phyloP scores from a whole-genome alignment of 2,113 vertebrate genomes.

The Lophochroa leadbeateri region DNA sequence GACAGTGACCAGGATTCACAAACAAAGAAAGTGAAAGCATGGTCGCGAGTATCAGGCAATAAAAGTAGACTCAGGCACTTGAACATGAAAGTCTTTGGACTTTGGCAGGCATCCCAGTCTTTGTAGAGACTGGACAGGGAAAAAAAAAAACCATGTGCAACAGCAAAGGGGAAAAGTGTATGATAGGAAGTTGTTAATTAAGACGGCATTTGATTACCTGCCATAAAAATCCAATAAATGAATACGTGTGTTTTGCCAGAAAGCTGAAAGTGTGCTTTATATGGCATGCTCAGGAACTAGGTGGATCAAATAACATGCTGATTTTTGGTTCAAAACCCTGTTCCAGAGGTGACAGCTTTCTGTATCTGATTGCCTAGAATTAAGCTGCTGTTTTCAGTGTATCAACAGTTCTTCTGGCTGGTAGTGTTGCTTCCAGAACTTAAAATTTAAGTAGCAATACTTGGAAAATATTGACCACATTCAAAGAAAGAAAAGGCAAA shows the following conservation, averaged over 20 bases:
- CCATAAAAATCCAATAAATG: constrained; percentile 2
- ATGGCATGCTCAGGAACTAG: background rate
- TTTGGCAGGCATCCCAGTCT: background rate
- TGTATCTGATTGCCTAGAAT: background rate
- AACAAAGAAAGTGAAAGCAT: background rate
- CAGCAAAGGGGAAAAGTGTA: background rate
- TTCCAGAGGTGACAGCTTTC: background rate
- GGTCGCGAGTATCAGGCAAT: background rate
- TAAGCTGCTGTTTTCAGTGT: background rate
- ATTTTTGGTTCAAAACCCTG: background rate
- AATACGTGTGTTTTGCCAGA: background rate
- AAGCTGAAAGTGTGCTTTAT: background rate
- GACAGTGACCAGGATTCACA: background rate
- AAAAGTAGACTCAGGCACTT: background rate
- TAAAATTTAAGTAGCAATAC: background rate
- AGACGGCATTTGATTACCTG: constrained; percentile 31
- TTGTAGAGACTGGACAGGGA: background rate
- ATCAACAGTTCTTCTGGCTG: background rate
- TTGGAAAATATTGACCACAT: background rate
- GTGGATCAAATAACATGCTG: background rate
- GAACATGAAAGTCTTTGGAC: background rate
- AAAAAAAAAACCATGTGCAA: background rate
- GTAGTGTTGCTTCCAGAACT: background rate
- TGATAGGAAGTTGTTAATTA: constrained; percentile 32
- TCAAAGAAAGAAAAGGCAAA: background rate